Conservation (phyloP, 2,113 vertebrate species). For the Paracanthobrama guichenoti region DNA sequence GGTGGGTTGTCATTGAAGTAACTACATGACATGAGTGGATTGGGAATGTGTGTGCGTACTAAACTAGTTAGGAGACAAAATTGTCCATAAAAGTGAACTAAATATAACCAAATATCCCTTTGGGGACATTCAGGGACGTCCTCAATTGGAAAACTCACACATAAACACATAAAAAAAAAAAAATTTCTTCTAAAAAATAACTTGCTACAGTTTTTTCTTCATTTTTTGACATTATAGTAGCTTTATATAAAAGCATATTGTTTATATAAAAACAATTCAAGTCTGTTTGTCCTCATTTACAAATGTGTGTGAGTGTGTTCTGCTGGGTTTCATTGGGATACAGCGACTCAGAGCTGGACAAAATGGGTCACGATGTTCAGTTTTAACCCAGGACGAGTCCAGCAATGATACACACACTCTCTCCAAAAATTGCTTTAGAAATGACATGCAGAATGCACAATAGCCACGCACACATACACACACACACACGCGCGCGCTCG, state of each 20-base stretch:
- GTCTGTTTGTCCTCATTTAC: neutral
- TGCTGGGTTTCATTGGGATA: conserved; percentile 3
- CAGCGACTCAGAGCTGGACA: conserved; percentile 11
- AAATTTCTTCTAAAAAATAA: neutral
- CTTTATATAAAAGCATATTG: neutral
- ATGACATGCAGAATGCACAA: conserved; percentile 4
- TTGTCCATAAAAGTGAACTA: neutral
- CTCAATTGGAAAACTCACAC: neutral
- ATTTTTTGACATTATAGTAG: neutral
- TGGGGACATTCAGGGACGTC: neutral
- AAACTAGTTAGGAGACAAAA: neutral
- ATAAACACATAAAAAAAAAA: too few species aligned
- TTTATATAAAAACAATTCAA: neutral
- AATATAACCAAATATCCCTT: neutral
- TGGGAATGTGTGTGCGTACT: neutral
- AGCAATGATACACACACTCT: conserved; percentile 14
- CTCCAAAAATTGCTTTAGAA: conserved; percentile 30
- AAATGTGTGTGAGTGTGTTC: neutral
- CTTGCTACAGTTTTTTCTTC: too few species aligned
- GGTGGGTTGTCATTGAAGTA: neutral
- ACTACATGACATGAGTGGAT: neutral
- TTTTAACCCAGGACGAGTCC: conserved; percentile 15
- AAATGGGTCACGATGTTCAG: conserved; percentile 38
- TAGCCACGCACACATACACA: neutral
- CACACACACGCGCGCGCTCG: too few species aligned